Evolutionary conservation across 2,888 invertebrate species (phyloP).

Genomic region (Zygaena filipendulae): DNA sequence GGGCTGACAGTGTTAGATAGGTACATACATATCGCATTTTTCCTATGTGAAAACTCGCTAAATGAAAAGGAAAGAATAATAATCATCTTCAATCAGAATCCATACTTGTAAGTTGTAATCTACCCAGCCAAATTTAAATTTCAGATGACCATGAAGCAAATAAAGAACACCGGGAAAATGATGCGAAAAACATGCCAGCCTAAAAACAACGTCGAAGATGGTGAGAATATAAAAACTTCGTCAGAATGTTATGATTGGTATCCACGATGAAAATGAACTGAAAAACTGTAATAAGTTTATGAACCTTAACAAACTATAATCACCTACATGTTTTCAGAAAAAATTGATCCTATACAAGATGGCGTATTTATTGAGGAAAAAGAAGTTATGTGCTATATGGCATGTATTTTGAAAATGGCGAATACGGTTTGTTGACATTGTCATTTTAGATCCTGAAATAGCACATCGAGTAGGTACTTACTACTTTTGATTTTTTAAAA

Average conservation of each 20-base stretch:
- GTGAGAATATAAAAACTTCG: constrained; percentile 39
- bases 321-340: constrained; percentile 36
- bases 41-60: too few species aligned
- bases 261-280: too few species aligned
- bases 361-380: constrained; percentile 54
- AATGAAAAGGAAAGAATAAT: too few species aligned
- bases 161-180: constrained; percentile 69
- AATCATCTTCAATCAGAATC: too few species aligned
- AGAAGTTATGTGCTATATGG: constrained; percentile 57
- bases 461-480: too few species aligned
- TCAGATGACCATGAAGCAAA: constrained; percentile 71
- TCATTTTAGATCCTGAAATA: too few species aligned
- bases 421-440: constrained; percentile 37
- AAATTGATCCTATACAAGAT: constrained; percentile 42
- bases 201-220: constrained; percentile 68
- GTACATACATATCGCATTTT: neutral
- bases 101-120: too few species aligned
- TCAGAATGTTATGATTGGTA: constrained; percentile 26
- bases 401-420: constrained; percentile 63
- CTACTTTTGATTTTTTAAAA: constrained; percentile 1
- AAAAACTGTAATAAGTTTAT: too few species aligned
- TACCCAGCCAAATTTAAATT: too few species aligned
- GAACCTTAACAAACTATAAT: too few species aligned
- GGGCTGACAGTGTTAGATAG: too few species aligned
- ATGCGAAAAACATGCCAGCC: constrained; percentile 73